Evolutionary conservation across 2,888 invertebrate species (phyloP).

Genomic region (Coleophora deauratella): DNA sequence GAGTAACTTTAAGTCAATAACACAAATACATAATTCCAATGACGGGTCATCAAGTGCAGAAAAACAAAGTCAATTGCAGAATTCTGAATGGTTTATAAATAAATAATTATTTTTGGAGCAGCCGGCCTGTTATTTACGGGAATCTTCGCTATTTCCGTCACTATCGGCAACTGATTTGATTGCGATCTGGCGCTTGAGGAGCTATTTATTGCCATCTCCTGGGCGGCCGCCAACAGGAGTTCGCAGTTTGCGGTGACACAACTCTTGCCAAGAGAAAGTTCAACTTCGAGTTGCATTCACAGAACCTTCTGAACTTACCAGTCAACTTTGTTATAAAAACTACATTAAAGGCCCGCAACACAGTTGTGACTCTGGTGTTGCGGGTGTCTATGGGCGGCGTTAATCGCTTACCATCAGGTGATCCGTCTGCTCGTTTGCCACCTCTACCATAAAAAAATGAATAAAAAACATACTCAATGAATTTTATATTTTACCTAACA

Average conservation of each 20-base stretch:
- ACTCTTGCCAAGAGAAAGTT: conserved; percentile 60
- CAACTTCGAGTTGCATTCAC: conserved; percentile 32
- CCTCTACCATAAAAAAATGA: no score
- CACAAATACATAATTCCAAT: no score
- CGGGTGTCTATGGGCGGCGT: no score
- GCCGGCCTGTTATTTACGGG: conserved; percentile 23
- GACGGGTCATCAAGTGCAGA: no score
- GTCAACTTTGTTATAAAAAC: no score
- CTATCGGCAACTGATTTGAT: conserved; percentile 41
- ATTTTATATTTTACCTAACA: no score
- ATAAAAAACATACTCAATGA: no score
- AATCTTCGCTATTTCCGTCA: conserved; percentile 45
- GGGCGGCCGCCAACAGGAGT: conserved; percentile 50
- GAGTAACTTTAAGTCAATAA: background rate
- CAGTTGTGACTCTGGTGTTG: no score
- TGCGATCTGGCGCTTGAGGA: conserved; percentile 51
- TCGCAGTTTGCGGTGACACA: conserved; percentile 29
- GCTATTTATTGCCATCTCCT: conserved; percentile 63
- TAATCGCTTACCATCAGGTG: no score
- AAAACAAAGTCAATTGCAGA: background rate
- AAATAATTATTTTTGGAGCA: conserved; percentile 23
- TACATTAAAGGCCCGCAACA: no score
- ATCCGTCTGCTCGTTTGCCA: no score
- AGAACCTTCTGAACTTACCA: no score
- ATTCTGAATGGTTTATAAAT: conserved; percentile 21